Evolutionary conservation across 2,797 vertebrate genomes (phyloP), one percentile per base, ranked within the genome.

Genomic region (Sebastes diploproa): DNA sequence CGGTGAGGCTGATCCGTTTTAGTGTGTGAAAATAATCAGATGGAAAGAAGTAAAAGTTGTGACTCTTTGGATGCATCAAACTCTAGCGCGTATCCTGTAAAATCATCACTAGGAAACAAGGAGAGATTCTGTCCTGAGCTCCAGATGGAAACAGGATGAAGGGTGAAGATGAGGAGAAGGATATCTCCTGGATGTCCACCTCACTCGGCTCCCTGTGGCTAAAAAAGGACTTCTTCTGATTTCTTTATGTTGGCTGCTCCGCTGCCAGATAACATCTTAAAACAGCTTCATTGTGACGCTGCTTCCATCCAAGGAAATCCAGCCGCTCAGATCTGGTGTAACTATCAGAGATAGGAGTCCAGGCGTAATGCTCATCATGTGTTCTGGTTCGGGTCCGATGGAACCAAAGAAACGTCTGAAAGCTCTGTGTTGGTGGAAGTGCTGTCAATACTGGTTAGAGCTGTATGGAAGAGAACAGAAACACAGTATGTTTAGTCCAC

Each of bases 191-290:
- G 25, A 27, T 5, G 32, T 27, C 59, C 46, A 27, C 10, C 29
- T 54, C 11, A 2, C 29, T 55, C 5, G 8, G 42, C 72, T 76
- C 55, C 32, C 20, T 4, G 9, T 60, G 54, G 60, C 25, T 75
- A 81, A 63, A 77, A 79, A 75, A 77, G 77, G 70, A 76, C 78
- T 78, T 13, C 46, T 50, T 50, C 46, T 42, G 13, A 42, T 83
- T 60, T 81, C 76, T 64, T 82, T 59, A 29, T 7, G 20, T 68
- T 68, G 82, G 75, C 78, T 8, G 62, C 50, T 30, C 25, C 1
- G 1, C 20, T 1, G 27, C 11, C 3, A 58, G 87, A 84, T 87
- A 84, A 58, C 50, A 76, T 90, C 86, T 86, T 65, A 70, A 82
- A 84, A 30, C 59, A 46, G 20, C 69, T 64, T 7, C 63, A 68